These are phyloP conservation scores for Andrena haemorrhoa DNA, from an alignment of 2,888 invertebrate species.

Conservation along the genomic window DNA sequence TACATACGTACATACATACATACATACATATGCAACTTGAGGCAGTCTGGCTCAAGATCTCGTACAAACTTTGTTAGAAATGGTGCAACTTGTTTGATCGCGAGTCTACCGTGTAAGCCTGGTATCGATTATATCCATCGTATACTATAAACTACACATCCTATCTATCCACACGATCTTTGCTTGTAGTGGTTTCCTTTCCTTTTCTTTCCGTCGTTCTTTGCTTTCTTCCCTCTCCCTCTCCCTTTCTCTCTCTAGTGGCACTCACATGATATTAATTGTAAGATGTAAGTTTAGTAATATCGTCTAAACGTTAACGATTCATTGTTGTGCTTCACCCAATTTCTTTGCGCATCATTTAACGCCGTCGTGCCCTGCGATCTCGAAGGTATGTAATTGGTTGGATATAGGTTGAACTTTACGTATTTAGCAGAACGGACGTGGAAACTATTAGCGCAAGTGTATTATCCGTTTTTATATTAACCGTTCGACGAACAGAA, in stretches of 20 bases:
- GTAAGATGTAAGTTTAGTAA: conserved; percentile 19
- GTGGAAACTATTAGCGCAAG: neutral
- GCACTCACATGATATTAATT: conserved; percentile 8
- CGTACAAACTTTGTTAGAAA: conserved; percentile 11
- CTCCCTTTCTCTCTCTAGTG: conserved; percentile 48
- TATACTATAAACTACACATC: conserved; percentile 45
- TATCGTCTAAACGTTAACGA: conserved; percentile 1
- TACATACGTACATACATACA: neutral
- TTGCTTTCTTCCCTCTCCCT: conserved; percentile 19
- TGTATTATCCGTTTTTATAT: neutral
- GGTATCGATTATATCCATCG: conserved; percentile 44
- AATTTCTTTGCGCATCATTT: neutral
- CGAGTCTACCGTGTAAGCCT: conserved; percentile 58
- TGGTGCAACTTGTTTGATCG: neutral
- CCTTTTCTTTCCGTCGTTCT: neutral
- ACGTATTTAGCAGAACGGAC: neutral
- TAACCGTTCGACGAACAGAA: neutral
- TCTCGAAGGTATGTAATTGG: conserved; percentile 11
- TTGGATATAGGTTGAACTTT: neutral
- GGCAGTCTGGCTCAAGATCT: conserved; percentile 3
- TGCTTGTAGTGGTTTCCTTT: neutral
- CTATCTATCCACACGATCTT: conserved; percentile 41
- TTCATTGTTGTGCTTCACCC: neutral
- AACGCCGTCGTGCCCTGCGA: neutral
- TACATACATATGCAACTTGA: neutral